Evolutionary conservation across 2,888 invertebrate species (phyloP), one percentile per base, ranked within the genome.

Genomic region (Monopis laevigella): DNA sequence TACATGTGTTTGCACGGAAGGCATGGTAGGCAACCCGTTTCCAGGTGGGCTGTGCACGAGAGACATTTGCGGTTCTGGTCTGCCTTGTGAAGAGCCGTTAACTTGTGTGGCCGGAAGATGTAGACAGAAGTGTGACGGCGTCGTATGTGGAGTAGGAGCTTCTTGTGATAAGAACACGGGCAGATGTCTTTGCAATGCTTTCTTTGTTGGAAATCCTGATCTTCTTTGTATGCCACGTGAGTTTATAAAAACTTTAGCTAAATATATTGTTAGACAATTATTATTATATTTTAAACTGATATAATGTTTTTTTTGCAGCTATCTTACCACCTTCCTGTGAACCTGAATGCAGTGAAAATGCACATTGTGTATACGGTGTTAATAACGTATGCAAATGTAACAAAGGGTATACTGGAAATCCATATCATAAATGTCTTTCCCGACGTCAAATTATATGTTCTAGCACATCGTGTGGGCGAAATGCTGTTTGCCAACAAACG

Each of bases 211-310:
- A 54, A 93, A 95, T 64, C 93, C 95, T 1, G 91, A 93, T 59
- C 75, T 93, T 17, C 83, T 95, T 39, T 95, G 95, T 58, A 93
- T 94, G 88, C 94, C 95, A 59, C 93, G 91, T 92, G 85, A 89
- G 90, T 87, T 49, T 43, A 35, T 19, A 7, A 13, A 10, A 10
- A 17, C 14, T 16, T 32, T 30, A 7, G 2, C 11, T 13, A 30
- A 7, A n/a, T 12, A 10, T 17, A 21, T 17, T 7, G 18, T 24
- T 38, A 26, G 6, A 4, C 11, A n/a, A 28, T 7, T n/a, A 7
- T 28, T 28, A 4, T 11, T 11, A 11, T 11, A 28, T 21, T 6
- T 4, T 2, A 27, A 13, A 32, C 14, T 32, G 17, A 16, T 14
- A 2, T 17, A 24, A 7, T 44, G n/a, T 49, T 53, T 52, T 51